Evolutionary conservation across 1,140 invertebrate species (phyloP).

Genomic region (Saccostrea echinata): DNA sequence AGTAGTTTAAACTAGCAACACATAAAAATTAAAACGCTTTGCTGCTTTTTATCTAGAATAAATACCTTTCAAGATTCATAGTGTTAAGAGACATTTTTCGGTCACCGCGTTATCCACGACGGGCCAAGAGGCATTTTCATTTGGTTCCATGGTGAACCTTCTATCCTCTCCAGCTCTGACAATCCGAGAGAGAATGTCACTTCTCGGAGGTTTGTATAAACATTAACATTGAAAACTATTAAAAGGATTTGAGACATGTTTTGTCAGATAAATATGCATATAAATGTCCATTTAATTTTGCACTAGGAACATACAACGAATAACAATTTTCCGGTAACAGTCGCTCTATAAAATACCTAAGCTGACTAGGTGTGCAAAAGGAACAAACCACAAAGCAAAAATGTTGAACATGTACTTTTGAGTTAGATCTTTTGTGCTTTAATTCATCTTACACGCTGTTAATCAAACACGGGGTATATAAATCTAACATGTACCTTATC

Average conservation of each 20-base stretch:
- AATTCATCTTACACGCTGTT: neutral
- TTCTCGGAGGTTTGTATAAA: constrained; percentile 8
- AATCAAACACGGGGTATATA: neutral
- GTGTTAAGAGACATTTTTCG: constrained; percentile 35
- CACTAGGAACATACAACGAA: constrained; percentile 1
- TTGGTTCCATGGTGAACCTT: constrained; percentile 26
- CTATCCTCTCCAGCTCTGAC: neutral
- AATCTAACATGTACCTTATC: neutral
- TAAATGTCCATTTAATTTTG: constrained; percentile 38
- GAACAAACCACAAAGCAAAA: neutral
- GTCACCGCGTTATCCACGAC: neutral
- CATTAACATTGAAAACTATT: constrained; percentile 29
- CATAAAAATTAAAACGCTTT: constrained; percentile 36
- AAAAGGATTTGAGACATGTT: constrained; percentile 34
- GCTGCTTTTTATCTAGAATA: constrained; percentile 19
- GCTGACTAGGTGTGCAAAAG: neutral
- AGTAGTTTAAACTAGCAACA: constrained; percentile 29
- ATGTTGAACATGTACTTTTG: neutral
- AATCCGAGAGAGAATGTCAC: neutral
- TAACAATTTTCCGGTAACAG: constrained; percentile 20
- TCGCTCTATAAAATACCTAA: neutral
- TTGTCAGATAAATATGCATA: constrained; percentile 39
- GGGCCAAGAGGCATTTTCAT: constrained; percentile 10
- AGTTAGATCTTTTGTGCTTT: neutral
- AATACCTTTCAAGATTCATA: constrained; percentile 12